Evolutionary conservation across 1,140 invertebrate genomes (phyloP).

Genomic region (Magallana angulata): DNA sequence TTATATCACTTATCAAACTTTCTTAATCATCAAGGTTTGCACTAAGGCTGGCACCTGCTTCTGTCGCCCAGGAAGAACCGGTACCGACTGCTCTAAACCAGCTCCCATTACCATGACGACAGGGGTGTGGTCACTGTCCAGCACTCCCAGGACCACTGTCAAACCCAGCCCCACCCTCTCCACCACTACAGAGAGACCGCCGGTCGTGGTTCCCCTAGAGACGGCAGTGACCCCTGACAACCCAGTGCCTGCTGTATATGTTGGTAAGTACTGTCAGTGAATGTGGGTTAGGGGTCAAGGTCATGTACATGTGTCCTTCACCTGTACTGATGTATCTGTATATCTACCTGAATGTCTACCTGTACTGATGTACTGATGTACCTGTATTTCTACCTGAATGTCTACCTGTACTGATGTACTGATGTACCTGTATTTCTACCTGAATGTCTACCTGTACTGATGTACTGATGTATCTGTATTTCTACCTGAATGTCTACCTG

Average conservation of each 20-base stretch:
- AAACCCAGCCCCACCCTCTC: constrained; percentile 43
- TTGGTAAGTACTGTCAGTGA: not conserved
- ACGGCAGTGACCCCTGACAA: not conserved
- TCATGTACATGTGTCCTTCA: not conserved
- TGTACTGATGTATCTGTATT: too few relatives aligned
- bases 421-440: too few relatives aligned
- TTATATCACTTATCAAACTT: too few relatives aligned
- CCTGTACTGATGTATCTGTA: not conserved
- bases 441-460: too few relatives aligned
- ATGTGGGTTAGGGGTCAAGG: not conserved
- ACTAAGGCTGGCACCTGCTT: constrained; percentile 95
- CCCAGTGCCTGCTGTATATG: constrained; percentile 36
- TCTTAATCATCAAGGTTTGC: constrained; percentile 86
- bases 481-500: too few relatives aligned
- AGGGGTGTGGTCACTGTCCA: constrained; percentile 51
- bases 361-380: too few relatives aligned
- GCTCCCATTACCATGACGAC: constrained; percentile 62
- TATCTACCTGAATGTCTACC: too few relatives aligned
- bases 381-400: too few relatives aligned
- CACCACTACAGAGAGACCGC: constrained; percentile 43
- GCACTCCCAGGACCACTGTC: constrained; percentile 52
- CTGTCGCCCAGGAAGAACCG: constrained; percentile 93
- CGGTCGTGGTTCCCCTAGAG: constrained; percentile 32
- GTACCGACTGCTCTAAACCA: constrained; percentile 90
- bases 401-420: too few relatives aligned